Base-by-base conservation (phyloP, 2,113 vertebrate species). In the Catharus bicknelli region DNA sequence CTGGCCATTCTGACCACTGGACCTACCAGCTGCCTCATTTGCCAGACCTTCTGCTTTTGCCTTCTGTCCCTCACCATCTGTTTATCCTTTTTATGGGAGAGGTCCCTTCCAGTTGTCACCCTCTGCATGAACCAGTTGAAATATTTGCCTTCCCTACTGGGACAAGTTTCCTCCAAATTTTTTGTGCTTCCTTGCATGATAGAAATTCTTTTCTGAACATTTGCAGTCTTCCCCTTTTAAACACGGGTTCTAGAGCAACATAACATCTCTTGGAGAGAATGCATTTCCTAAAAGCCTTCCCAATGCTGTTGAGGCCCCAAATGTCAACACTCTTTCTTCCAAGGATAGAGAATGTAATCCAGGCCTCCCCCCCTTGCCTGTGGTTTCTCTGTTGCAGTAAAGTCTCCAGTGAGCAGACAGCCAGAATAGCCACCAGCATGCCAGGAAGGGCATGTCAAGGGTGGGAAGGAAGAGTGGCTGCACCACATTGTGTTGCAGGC, bases 401-500 rank as follows among this genome's bases (percentile, higher is more conserved):
- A 47, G 13, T 42, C 67, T 74, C 36, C 81, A n/a, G 66, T 1
- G 3, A 89, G 54, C 36, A 79, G 66, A 0, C 48, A 85, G 50
- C 16, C 74, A 57, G 27, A 68, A 79, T 18, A 80, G 62, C 50
- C 67, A 76, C 38, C 26, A 77, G 26, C 45, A 13, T 51, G 50
- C 69, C 0, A 0, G 51, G 51, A 80, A 70, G 62, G 77, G 38
- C 67, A 88, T 45, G 50, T 66, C 42, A 78, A n/a, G 73, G 57
- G 7, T 76, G 78, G 76, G 79, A 93, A 87, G 73, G 84, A 92
- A 92, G 83, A 96, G 40, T 29, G 51, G 61, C 64, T 66, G 73
- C 36, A 77, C 62, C 34, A 22, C 73, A 47, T 23, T 66, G 72
- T 88, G 72, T 66, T 62, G 26, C 76, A 66, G 62, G 27, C 69